Percentiles rank a stretch among this genome's conserved stretches.
Conservation (phyloP, 2,888 invertebrate species). For the Agrochola circellaris region DNA sequence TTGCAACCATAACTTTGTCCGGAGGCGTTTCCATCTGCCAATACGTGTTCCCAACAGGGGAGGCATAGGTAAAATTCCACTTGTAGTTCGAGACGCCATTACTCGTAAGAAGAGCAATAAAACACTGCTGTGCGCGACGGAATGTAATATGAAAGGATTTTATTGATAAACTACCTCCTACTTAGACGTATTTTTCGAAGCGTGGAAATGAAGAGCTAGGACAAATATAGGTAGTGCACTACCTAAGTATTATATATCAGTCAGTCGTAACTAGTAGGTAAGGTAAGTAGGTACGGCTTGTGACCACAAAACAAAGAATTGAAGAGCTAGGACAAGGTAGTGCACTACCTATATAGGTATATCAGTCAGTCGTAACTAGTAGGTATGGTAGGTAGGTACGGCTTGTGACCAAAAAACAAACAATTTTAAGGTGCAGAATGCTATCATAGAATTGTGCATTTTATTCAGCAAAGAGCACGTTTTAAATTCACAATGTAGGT, state of each 20-base stretch:
- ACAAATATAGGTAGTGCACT: not conserved
- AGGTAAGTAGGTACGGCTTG: too few species aligned
- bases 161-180: slow-evolving; percentile 51
- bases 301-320: too few species aligned
- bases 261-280: too few species aligned
- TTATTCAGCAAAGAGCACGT: not conserved
- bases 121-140: slow-evolving; percentile 54
- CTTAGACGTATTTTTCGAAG: slow-evolving; percentile 15
- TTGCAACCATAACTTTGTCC: slow-evolving; percentile 4
- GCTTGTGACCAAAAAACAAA: too few species aligned
- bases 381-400: too few species aligned
- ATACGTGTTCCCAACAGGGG: not conserved
- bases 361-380: too few species aligned
- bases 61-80: slow-evolving; percentile 43
- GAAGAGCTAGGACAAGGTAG: too few species aligned
- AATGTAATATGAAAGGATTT: slow-evolving; percentile 60
- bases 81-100: slow-evolving; percentile 43
- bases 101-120: slow-evolving; percentile 54
- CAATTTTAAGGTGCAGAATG: too few species aligned
- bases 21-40: not conserved
- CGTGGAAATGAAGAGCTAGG: slow-evolving; percentile 5
- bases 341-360: too few species aligned
- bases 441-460: not conserved
- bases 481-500: not conserved
- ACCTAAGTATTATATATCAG: too few species aligned